Evolutionary conservation across 2,888 invertebrate genomes (phyloP).

Genomic region (Hipparchia sbordonii): DNA sequence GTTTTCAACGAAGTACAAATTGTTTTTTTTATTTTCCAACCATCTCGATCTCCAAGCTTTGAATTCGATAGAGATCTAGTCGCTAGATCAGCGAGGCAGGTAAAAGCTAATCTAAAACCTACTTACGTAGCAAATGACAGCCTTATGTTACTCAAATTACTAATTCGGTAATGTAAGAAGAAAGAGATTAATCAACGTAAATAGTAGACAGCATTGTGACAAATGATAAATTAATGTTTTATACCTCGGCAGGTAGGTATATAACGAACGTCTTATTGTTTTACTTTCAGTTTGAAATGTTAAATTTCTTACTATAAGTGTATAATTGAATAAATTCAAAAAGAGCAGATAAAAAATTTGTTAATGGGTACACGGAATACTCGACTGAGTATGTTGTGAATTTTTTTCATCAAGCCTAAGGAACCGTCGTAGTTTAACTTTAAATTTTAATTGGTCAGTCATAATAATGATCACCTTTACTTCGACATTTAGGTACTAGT

Average conservation of each 20-base stretch:
- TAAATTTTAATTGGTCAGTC: neutral
- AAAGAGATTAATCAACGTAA: neutral
- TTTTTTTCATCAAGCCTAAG: neutral
- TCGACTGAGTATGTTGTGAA: neutral
- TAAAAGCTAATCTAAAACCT: too few species aligned
- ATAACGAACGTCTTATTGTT: neutral
- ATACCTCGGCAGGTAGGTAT: neutral
- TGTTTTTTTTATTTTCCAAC: too few species aligned
- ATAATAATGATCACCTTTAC: too few species aligned
- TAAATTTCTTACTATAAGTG: neutral
- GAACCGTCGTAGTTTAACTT: neutral
- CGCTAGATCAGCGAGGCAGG: too few species aligned
- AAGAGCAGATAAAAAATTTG: neutral
- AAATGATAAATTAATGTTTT: neutral
- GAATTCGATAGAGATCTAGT: too few species aligned
- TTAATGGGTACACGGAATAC: neutral
- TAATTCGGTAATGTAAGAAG: neutral
- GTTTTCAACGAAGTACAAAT: too few species aligned
- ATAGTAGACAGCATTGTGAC: neutral
- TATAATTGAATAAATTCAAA: neutral
- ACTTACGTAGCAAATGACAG: too few species aligned
- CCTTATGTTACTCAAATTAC: neutral
- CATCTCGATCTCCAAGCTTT: too few species aligned
- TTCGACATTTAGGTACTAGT: too few species aligned
- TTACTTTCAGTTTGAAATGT: neutral